These are phyloP conservation scores for Macrophya annulata DNA, from an alignment of 2,888 invertebrate species.

Conservation along the genomic window DNA sequence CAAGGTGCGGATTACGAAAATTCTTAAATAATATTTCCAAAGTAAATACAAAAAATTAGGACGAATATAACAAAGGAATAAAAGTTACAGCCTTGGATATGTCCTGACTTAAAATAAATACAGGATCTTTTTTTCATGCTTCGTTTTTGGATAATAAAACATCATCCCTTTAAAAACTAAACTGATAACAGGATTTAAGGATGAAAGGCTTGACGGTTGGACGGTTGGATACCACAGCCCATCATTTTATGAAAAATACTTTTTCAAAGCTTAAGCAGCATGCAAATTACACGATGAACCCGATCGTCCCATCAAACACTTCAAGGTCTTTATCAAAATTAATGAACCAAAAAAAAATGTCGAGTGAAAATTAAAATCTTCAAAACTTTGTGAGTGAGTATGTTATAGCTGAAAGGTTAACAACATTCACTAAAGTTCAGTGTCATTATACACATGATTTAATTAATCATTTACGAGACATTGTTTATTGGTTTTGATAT, in stretches of 20 bases:
- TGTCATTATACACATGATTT: neutral
- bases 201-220: too few species aligned
- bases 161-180: too few species aligned
- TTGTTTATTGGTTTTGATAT: neutral
- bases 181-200: too few species aligned
- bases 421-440: conserved; percentile 4
- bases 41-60: neutral
- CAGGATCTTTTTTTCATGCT: neutral
- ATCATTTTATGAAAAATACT: too few species aligned
- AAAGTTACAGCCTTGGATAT: conserved; percentile 22
- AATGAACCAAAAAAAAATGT: neutral
- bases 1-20: conserved; percentile 31
- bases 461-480: neutral
- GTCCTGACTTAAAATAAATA: neutral
- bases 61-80: conserved; percentile 1
- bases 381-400: neutral
- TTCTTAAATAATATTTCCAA: conserved; percentile 24
- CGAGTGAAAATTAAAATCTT: neutral
- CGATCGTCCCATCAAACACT: neutral
- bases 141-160: too few species aligned
- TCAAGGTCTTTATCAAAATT: neutral
- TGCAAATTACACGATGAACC: neutral
- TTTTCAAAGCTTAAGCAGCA: neutral
- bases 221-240: too few species aligned
- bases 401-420: neutral